phyloP scores from a whole-genome alignment of 2,797 vertebrate species.

The Microctenopoma steveboyesi region DNA sequence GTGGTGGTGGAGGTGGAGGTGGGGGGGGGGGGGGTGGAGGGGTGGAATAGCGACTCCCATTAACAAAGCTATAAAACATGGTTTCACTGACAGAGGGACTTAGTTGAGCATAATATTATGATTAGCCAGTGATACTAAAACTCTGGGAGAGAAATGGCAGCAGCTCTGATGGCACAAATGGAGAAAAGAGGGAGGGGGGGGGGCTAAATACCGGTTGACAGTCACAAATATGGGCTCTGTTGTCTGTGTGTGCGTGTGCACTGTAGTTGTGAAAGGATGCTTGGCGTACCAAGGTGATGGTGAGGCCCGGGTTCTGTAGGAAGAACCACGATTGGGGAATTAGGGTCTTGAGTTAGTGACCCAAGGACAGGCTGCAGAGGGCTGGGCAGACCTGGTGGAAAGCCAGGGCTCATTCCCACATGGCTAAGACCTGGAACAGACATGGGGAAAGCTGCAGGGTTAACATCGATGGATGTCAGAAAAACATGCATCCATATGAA shows the following conservation, averaged over 20 bases:
- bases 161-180: slow-evolving; percentile 52
- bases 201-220: slow-evolving; percentile 21
- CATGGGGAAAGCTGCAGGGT: not conserved
- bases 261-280: slow-evolving; percentile 8
- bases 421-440: slow-evolving; percentile 88
- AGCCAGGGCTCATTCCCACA: slow-evolving; percentile 89
- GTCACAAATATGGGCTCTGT: slow-evolving; percentile 20
- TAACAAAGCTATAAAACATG: slow-evolving; percentile 81
- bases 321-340: slow-evolving; percentile 89
- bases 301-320: slow-evolving; percentile 91
- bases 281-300: slow-evolving; percentile 88
- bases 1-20: slow-evolving; percentile 5
- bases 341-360: slow-evolving; percentile 90
- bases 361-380: slow-evolving; percentile 91
- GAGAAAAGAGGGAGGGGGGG: slow-evolving; percentile 32
- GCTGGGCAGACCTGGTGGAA: slow-evolving; percentile 90
- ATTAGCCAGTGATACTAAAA: slow-evolving; percentile 82
- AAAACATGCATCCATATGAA: not conserved
- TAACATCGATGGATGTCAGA: not conserved
- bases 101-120: slow-evolving; percentile 83
- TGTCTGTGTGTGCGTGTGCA: slow-evolving; percentile 19
- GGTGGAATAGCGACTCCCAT: slow-evolving; percentile 74
- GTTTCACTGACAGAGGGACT: slow-evolving; percentile 79
- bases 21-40: slow-evolving; percentile 22
- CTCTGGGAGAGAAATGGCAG: slow-evolving; percentile 69